These are phyloP conservation scores for Lipophrys pholis DNA, from an alignment of 2,113 vertebrate species.

Conservation along the genomic window DNA sequence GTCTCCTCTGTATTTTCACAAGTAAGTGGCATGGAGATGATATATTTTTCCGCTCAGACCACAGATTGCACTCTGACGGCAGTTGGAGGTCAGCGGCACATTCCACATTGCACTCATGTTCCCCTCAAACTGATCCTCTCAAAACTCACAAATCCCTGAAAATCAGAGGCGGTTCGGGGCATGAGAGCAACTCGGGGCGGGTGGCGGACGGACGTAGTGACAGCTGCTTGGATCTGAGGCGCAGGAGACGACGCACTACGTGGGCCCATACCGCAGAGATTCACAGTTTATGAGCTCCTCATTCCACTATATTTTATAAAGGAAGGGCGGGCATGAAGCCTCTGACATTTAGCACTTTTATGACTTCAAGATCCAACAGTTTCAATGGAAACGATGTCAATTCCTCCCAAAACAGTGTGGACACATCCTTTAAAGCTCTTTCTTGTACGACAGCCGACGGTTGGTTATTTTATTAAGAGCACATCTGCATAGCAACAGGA, in stretches of 20 bases:
- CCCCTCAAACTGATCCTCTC: constrained; percentile 31
- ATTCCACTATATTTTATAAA: no score
- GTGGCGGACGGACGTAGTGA: constrained; percentile 16
- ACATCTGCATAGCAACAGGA: no score
- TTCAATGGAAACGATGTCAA: no score
- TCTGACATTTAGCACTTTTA: no score
- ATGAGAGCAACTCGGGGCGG: constrained; percentile 3
- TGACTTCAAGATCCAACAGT: no score
- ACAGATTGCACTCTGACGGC: constrained; percentile 16
- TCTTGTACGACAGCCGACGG: no score
- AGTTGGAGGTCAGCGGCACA: constrained; percentile 29
- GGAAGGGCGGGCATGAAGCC: no score
- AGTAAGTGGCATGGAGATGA: constrained; percentile 18
- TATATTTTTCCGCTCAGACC: constrained; percentile 52
- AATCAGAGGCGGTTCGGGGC: constrained; percentile 9
- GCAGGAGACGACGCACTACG: background rate
- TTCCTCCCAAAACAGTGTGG: no score
- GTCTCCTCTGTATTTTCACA: constrained; percentile 38
- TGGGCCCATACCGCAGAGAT: background rate
- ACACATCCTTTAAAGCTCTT: no score
- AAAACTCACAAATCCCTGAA: constrained; percentile 22
- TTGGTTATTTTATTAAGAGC: no score
- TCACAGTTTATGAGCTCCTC: no score
- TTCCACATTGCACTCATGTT: constrained; percentile 35
- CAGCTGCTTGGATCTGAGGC: background rate